These are phyloP conservation scores for Drosophila cognata DNA, from an alignment of 2,888 invertebrate genomes.

Conservation along the genomic window DNA sequence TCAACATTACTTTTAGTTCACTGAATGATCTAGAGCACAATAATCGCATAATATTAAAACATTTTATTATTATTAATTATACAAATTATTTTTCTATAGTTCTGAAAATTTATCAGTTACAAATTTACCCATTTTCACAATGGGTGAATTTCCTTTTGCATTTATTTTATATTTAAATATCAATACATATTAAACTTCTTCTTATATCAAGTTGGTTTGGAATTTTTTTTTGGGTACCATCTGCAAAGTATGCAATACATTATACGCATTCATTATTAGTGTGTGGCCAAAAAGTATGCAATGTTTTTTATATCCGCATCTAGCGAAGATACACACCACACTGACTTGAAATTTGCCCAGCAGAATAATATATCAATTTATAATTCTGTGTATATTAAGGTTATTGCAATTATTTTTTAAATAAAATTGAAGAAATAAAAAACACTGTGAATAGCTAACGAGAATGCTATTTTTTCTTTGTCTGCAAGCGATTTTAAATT, in stretches of 20 bases:
- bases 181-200: background rate
- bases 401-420: background rate
- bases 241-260: constrained; percentile 15
- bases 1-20: background rate
- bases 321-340: constrained; percentile 12
- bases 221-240: background rate
- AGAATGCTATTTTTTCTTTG: background rate
- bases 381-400: background rate
- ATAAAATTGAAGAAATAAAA: background rate
- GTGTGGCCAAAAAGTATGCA: constrained; percentile 10
- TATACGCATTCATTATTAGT: fast-evolving
- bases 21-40: background rate
- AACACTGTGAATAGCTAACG: background rate
- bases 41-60: background rate
- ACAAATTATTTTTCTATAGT: constrained; percentile 1
- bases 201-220: background rate
- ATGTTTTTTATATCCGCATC: background rate
- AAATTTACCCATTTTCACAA: constrained; percentile 1
- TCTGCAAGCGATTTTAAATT: background rate
- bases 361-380: background rate
- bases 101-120: constrained; percentile 3
- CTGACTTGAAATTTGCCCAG: background rate
- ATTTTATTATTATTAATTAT: background rate
- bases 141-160: constrained; percentile 21
- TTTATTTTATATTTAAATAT: background rate